Evolutionary conservation across 2,888 invertebrate genomes (phyloP).

Genomic region (Heliconius ismenius): DNA sequence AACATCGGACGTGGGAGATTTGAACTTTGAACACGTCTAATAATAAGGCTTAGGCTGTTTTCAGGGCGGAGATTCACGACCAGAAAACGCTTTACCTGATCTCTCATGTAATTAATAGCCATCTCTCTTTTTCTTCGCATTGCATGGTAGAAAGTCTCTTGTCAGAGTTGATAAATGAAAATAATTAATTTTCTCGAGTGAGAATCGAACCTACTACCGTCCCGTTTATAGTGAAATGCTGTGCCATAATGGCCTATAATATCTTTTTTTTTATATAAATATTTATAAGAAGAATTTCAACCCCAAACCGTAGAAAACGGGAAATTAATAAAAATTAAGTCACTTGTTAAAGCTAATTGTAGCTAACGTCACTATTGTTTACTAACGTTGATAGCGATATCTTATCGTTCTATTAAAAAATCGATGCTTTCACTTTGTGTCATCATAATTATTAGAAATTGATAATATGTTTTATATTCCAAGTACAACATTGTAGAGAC

Average conservation of each 20-base stretch:
- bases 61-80: neutral
- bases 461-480: neutral
- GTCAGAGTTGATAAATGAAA: too few species aligned
- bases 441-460: slow-evolving; percentile 8
- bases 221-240: neutral
- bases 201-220: neutral
- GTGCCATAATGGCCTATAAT: neutral
- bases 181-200: too few species aligned
- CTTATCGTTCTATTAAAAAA: slow-evolving; percentile 37
- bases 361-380: slow-evolving; percentile 5
- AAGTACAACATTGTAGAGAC: neutral
- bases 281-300: neutral
- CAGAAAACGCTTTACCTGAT: neutral
- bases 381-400: slow-evolving; percentile 22
- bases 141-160: neutral
- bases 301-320: neutral
- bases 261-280: neutral
- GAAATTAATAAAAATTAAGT: neutral
- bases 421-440: slow-evolving; percentile 19
- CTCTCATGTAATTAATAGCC: neutral
- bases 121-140: neutral
- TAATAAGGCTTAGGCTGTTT: neutral
- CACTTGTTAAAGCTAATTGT: neutral
- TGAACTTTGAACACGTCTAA: neutral
- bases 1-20: slow-evolving; percentile 8